Base-by-base conservation (phyloP, 2,113 vertebrate genomes). In the Canis aureus region DNA sequence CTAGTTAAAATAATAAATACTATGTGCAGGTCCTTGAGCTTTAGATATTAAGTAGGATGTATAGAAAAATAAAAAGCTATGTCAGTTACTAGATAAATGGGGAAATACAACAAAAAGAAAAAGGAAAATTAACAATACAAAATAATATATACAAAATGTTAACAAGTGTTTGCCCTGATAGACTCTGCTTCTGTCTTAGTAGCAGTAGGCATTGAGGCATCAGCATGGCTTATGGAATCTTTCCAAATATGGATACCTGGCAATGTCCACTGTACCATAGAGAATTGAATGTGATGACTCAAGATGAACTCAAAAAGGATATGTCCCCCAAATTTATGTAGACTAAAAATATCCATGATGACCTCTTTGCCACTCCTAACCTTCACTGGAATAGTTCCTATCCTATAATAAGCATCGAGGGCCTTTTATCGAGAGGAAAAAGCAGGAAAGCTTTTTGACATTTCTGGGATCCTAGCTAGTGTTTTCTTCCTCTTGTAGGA, bases 1-100 rank as follows among this genome's bases (percentile, higher is more conserved):
- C 64, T 89, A 92, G n/a, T 66, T 87, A 80, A 55, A 88, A 20
- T 91, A 84, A 53, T 94, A 96, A 93, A 51, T 92, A 43, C 23
- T 25, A 1, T 43, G 2, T 74, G 8, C 19, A 78, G 78, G 35
- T 76, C 25, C 27, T 27, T 86, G 53, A 89, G 66, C 35, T 92
- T 82, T 62, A 94, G 76, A 20, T 32, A 62, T 91, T 83, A 95
- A 91, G 16, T 16, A 88, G 4, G 23, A 59, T 93, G 19, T 17
- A 15, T 69, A 91, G 91, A 94, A 74, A 80, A 84, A 15, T 35
- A 64, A 90, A 73, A 89, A 85, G 22, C 53, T 0, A 74, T 85
- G 10, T 32, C 74, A 76, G 27, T 69, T 84, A 62, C 49, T 82
- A 71, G 16, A 55, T 64, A 74, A 78, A 22, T 67, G 11, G n/a